These are phyloP conservation scores for Anser brachyrhynchus DNA, from an alignment of 2,113 vertebrate species.

Conservation along the genomic window DNA sequence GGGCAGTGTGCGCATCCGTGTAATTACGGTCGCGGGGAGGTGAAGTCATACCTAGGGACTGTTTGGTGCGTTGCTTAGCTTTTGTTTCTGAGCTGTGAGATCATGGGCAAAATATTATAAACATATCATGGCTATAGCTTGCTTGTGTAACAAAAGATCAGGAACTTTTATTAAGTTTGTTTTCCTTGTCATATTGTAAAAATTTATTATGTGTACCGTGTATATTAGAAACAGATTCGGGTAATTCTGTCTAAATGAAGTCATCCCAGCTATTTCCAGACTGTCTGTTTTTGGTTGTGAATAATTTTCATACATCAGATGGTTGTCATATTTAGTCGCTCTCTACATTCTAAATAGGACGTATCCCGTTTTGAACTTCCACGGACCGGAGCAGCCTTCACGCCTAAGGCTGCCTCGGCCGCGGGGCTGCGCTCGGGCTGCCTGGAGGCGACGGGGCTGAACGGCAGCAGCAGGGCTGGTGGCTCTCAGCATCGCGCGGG, in stretches of 20 bases:
- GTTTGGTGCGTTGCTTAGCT: constrained; percentile 71
- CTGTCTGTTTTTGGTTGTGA: constrained; percentile 82
- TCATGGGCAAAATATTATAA: constrained; percentile 89
- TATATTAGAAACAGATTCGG: constrained; percentile 94
- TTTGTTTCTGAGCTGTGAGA: constrained; percentile 85
- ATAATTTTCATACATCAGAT: constrained; percentile 88
- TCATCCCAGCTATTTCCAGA: constrained; percentile 88
- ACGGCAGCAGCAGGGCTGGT: too few species aligned
- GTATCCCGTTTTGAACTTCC: constrained; percentile 80
- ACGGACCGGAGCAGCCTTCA: constrained; percentile 31
- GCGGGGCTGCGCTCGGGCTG: too few species aligned
- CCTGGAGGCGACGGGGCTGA: too few species aligned
- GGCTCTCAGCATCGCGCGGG: too few species aligned
- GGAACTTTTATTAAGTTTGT: constrained; percentile 88
- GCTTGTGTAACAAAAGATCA: constrained; percentile 82
- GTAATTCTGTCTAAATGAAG: constrained; percentile 95
- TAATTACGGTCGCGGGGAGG: constrained; percentile 66
- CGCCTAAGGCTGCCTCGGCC: neutral
- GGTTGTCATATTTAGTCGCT: constrained; percentile 87
- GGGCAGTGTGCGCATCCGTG: constrained; percentile 42
- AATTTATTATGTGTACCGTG: constrained; percentile 92
- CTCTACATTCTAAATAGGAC: constrained; percentile 83
- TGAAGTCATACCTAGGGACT: constrained; percentile 83
- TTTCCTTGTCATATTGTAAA: constrained; percentile 95
- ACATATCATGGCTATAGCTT: constrained; percentile 78